Base-by-base conservation (phyloP, 1,140 invertebrate genomes). In the Drosophila malerkotliana region DNA sequence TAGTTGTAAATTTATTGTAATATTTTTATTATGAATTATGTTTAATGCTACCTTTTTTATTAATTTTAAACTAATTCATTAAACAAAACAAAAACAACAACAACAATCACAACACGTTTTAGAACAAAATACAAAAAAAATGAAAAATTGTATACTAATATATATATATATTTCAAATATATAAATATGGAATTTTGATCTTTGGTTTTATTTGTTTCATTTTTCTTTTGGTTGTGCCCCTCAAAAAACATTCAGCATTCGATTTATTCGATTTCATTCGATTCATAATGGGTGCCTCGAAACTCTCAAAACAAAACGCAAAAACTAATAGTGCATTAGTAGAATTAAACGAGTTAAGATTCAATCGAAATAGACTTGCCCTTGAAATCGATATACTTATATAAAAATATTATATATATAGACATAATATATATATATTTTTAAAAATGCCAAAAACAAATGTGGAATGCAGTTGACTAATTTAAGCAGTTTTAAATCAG, bases 291-390 rank as follows among this genome's bases (percentile, higher is more conserved):
- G 61, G 72, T 87, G 74, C 78, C 73, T 82, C 68, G 45, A 80
- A 37, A 76, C 59, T 48, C 53, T 57, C 55, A 82, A 41, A 63
- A 82, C 62, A 80, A 59, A 59, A 77, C 78, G 79, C 79, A 87
- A 87, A 78, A 88, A 87, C 66, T 78, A 82, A 77, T 78, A 85
- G 82, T 85, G 82, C 82, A 85, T 85, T 85, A 85, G 74, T 85
- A 85, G 82, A 68, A 53, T 87, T 78, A 85, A 87, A 77, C 57
- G 58, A 84, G 66, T 84, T 72, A 53, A 85, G 79, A 85, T 84
- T 84, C 80, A 84, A 84, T 83, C 54, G 77, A 83, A 81, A 79
- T 79, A 77, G 61, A 84, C 81, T 77, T 77, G 68, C 72, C 61
- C 72, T 75, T 37, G 62, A 76, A 68, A 75, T 76, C 72, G 71